A percentile compares a stretch with the other conserved stretches of the same genome.
Evolutionary conservation across 2,797 vertebrate species (phyloP).

Genomic region (Anas georgica): DNA sequence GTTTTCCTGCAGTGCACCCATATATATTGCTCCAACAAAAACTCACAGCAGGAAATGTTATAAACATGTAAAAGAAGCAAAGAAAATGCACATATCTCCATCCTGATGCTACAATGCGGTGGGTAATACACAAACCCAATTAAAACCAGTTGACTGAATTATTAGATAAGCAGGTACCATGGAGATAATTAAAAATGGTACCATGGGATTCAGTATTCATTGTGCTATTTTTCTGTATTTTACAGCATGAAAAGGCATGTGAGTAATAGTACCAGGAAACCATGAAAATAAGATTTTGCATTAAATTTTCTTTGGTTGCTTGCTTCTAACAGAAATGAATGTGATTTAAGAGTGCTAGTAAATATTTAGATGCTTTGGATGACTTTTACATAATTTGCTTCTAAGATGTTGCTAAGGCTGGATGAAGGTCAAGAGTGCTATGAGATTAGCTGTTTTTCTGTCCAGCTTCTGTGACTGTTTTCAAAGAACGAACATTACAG

Average conservation of each 20-base stretch:
- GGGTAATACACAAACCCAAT: neutral
- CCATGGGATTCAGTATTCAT: neutral
- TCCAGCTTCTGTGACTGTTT: neutral
- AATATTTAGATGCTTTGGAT: neutral
- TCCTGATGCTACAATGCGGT: accelerated
- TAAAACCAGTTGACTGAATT: neutral
- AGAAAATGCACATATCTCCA: neutral
- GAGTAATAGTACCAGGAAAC: neutral
- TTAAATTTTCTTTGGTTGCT: neutral
- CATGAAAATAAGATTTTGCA: neutral
- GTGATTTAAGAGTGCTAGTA: neutral
- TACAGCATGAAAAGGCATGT: neutral
- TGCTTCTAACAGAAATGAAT: neutral
- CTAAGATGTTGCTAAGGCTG: neutral
- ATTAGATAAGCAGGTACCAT: neutral
- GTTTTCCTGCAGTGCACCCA: neutral
- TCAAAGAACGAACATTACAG: neutral
- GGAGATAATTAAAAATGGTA: neutral
- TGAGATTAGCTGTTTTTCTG: neutral
- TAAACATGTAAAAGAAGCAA: neutral
- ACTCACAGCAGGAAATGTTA: neutral
- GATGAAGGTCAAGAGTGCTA: neutral
- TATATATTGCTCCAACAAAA: accelerated
- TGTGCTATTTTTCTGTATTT: neutral
- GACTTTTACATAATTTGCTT: neutral